Evolutionary conservation across 2,888 invertebrate species (phyloP), one percentile per base, ranked within the genome.

Genomic region (Corythucha ciliata): DNA sequence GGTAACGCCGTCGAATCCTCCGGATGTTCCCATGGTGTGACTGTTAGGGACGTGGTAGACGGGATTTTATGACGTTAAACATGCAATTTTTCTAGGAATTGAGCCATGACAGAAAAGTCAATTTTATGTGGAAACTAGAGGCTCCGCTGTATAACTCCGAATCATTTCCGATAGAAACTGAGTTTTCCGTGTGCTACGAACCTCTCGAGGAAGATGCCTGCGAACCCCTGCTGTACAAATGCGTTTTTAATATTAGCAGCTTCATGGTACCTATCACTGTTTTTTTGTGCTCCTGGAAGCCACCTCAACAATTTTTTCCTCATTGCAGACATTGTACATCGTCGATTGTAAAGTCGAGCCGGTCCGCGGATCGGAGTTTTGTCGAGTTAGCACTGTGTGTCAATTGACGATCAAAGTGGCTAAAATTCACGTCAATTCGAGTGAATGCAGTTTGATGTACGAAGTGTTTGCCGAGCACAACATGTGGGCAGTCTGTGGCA

Each of bases 381-480:
- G 91, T 65, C 80, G 91, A 48, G 84, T 89, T 34, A 89, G 90
- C 55, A 83, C 84, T 57, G 83, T 91, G 65, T 92, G 92, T 68
- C 84, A 83, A 68, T 72, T 88, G 63, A 81, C 82, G 66, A 70
- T 88, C 52, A 79, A 76, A 58, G 80, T 89, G 37, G 79, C 78
- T 58, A 76, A 78, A 67, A 73, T 61, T 4, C 59, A 56, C 48
- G 60, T 57, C 45, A 48, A 57, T 49, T 42, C 61, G 53, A n/a
- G n/a, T n/a, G 51, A 60, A 45, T 61, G 64, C 59, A 80, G 80
- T 4, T 75, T 93, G 1, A 91, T 93, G 89, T 94, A 93, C 66
- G 92, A 93, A 70, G 90, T 94, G 8, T 70, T 91, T 44, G 87
- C 88, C 12, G 93, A 93, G 69, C 89, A 89, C 66, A 83, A 83